phyloP scores from a whole-genome alignment of 2,888 invertebrate species.

The Lithophane semibrunnea region DNA sequence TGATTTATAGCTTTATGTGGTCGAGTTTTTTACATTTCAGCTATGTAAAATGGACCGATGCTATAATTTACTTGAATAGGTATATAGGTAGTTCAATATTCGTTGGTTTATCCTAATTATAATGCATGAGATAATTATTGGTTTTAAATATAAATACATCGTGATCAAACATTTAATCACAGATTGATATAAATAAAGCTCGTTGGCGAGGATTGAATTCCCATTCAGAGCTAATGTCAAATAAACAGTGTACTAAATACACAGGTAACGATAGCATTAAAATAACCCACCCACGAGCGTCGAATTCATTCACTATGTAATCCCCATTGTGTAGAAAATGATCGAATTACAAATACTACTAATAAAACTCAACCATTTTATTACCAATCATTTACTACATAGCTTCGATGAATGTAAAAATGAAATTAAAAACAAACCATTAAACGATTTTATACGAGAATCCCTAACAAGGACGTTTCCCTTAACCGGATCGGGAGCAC shows the following conservation, averaged over 20 bases:
- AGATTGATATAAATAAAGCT: conserved; percentile 16
- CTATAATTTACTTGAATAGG: not conserved
- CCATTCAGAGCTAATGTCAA: conserved; percentile 61
- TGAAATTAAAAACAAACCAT: conserved; percentile 91
- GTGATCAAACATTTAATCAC: conserved; percentile 18
- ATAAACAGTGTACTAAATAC: conserved; percentile 68
- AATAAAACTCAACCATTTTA: conserved; percentile 83
- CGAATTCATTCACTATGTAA: conserved; percentile 72
- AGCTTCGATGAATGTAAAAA: conserved; percentile 85
- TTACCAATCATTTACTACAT: conserved; percentile 86
- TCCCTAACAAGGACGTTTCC: conserved; percentile 90
- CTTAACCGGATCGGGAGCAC: conserved; percentile 91
- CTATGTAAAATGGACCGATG: not conserved
- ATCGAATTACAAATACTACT: conserved; percentile 80
- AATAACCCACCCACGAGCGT: conserved; percentile 76
- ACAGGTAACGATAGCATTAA: conserved; percentile 67
- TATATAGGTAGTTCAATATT: not conserved
- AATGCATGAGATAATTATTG: not conserved
- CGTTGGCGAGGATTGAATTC: conserved; percentile 22
- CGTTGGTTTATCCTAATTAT: not conserved
- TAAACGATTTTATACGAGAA: conserved; percentile 89
- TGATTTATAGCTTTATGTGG: conserved; percentile 54
- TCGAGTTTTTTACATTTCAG: not conserved
- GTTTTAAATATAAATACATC: not conserved
- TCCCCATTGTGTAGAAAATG: conserved; percentile 71